These are phyloP conservation scores for Aselliscus stoliczkanus DNA, from an alignment of 2,797 vertebrate genomes.

Conservation along the genomic window DNA sequence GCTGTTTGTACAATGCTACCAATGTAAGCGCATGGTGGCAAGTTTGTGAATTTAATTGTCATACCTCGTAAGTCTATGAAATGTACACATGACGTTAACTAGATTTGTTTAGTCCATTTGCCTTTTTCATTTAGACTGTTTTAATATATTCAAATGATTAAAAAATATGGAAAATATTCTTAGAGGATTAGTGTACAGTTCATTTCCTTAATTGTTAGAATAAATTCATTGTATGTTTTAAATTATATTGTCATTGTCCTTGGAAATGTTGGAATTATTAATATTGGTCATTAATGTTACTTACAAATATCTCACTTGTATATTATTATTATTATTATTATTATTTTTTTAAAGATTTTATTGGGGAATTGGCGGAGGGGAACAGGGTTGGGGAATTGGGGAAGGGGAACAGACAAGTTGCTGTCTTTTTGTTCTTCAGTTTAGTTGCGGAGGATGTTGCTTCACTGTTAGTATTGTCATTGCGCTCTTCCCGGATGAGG, in stretches of 20 bases:
- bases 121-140: neutral
- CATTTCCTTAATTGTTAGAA: neutral
- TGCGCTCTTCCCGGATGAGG: no score
- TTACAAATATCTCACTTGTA: neutral
- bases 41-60: no score
- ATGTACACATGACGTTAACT: neutral
- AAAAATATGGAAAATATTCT: neutral
- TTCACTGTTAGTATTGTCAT: no score
- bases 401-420: no score
- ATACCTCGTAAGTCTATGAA: neutral
- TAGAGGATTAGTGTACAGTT: neutral
- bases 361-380: no score
- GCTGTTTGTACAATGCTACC: no score
- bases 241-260: neutral
- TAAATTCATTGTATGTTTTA: neutral
- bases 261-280: neutral
- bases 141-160: neutral
- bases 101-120: constrained; percentile 7
- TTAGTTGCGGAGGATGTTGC: no score
- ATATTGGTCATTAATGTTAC: neutral
- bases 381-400: no score
- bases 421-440: no score
- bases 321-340: no score
- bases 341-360: no score
- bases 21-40: no score